Conservation (phyloP, 2,797 vertebrate species). For the Pogoniulus pusillus region DNA sequence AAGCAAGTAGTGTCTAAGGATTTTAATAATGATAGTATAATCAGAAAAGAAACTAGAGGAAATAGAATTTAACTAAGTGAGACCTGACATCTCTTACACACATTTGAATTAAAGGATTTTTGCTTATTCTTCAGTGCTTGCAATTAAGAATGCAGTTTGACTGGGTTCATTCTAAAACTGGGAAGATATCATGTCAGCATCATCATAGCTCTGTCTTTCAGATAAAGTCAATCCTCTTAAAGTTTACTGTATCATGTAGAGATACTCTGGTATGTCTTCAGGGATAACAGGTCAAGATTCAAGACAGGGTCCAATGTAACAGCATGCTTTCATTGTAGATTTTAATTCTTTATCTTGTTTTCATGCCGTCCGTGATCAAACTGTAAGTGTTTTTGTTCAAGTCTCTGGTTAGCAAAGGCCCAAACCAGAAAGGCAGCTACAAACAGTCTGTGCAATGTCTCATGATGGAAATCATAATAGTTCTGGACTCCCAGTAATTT, state of each 20-base stretch:
- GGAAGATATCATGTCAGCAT: not conserved
- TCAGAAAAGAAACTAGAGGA: not conserved
- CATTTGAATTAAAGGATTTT: not conserved
- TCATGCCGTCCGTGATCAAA: not conserved
- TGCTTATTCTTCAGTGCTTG: not conserved
- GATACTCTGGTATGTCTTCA: not conserved
- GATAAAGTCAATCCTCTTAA: not conserved
- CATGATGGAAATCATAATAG: not conserved
- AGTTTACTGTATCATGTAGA: not conserved
- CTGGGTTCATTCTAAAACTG: not conserved
- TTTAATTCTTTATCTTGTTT: slow-evolving; percentile 15
- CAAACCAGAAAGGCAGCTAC: not conserved
- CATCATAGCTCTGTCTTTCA: not conserved
- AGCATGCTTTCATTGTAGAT: not conserved
- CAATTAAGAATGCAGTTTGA: slow-evolving; percentile 3
- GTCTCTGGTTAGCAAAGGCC: not conserved
- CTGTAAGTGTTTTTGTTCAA: not conserved
- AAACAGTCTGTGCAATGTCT: not conserved
- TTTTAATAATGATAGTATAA: not conserved
- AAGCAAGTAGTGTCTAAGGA: not conserved
- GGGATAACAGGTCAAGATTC: not conserved
- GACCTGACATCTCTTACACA: not conserved
- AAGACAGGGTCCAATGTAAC: not conserved
- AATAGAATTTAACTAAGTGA: not conserved
- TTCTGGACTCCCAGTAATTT: not conserved